A percentile compares a stretch with the other conserved stretches of the same genome.
Evolutionary conservation across 2,797 vertebrate genomes (phyloP).

Genomic region (Tragopan temminckii): DNA sequence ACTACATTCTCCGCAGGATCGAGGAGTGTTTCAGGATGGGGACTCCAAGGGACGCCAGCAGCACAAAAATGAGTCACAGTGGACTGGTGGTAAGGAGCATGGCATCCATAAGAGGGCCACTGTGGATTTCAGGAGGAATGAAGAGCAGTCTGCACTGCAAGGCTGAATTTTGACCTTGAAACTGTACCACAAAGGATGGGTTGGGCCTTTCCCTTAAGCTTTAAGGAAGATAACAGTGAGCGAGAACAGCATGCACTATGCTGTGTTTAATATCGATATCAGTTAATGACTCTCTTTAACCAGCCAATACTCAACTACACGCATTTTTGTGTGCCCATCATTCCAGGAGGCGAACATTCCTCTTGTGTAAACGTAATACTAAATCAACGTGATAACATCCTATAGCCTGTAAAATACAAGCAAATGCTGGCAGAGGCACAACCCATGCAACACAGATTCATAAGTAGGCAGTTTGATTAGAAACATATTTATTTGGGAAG

Average conservation of each 20-base stretch:
- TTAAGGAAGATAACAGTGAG: neutral
- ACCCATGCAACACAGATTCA: neutral
- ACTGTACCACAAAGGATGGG: neutral
- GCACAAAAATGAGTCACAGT: neutral
- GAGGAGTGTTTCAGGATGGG: neutral
- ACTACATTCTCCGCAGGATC: neutral
- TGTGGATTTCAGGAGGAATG: neutral
- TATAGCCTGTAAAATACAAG: neutral
- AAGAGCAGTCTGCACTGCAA: neutral
- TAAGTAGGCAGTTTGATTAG: neutral
- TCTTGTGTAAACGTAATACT: neutral
- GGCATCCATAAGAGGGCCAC: fast-evolving
- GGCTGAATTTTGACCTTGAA: neutral
- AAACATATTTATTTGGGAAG: neutral
- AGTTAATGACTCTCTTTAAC: neutral
- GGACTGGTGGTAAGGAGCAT: fast-evolving
- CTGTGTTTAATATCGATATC: neutral
- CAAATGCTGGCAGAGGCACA: neutral
- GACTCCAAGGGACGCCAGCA: fast-evolving
- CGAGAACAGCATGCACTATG: fast-evolving
- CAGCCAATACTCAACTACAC: neutral
- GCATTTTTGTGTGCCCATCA: neutral
- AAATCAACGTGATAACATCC: neutral
- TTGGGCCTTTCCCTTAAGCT: neutral
- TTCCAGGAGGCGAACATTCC: neutral